Percentiles rank a stretch among this genome's conserved stretches.
These are phyloP conservation scores for Agapornis canus DNA, from an alignment of 2,797 vertebrate genomes.

Conservation along the genomic window DNA sequence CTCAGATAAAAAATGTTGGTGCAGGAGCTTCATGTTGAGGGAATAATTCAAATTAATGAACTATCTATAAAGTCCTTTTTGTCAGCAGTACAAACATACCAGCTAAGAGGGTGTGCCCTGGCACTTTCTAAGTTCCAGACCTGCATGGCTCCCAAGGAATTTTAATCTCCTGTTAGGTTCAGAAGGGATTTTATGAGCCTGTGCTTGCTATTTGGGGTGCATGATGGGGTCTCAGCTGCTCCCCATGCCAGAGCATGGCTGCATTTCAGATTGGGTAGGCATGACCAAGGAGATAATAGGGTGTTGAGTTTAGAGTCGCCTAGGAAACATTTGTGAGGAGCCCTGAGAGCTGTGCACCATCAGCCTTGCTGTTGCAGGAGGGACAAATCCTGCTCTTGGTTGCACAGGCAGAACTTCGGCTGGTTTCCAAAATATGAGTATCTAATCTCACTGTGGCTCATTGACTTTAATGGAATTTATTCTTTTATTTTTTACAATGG, in stretches of 20 bases:
- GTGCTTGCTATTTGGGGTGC: accelerated
- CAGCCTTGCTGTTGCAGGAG: accelerated
- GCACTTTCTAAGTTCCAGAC: not conserved
- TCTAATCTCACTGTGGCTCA: not conserved
- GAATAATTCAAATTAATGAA: not conserved
- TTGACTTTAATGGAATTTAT: not conserved
- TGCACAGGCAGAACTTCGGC: not conserved
- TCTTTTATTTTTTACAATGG: not conserved
- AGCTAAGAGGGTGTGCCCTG: not conserved
- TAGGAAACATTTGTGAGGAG: not conserved
- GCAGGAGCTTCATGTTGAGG: not conserved
- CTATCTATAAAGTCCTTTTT: not conserved
- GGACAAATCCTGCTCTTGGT: not conserved
- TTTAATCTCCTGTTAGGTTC: slow-evolving; percentile 28
- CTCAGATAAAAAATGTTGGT: not conserved
- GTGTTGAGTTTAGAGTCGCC: not conserved
- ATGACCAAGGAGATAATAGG: not conserved
- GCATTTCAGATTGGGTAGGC: not conserved
- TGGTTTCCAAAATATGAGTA: not conserved
- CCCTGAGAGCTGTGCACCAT: not conserved
- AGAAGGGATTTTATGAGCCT: not conserved
- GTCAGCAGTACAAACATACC: not conserved
- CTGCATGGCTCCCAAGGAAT: not conserved
- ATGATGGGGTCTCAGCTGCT: not conserved
- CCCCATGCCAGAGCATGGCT: accelerated